A percentile compares a stretch with the other conserved stretches of the same genome.
Evolutionary conservation across 2,888 invertebrate species (phyloP).

Genomic region (Latrodectus elegans): DNA sequence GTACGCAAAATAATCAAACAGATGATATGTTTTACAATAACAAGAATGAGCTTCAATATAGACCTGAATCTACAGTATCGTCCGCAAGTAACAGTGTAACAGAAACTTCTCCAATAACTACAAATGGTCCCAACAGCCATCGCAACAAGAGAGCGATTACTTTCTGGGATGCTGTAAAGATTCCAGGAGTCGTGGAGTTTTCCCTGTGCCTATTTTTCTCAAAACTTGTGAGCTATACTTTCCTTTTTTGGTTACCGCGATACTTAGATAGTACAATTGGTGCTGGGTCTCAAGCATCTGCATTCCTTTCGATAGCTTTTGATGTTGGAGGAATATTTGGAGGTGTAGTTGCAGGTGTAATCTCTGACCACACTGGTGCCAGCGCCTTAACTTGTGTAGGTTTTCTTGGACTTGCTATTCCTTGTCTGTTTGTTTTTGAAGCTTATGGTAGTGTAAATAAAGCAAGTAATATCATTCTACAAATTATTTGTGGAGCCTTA

Average conservation of each 20-base stretch:
- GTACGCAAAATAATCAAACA: slow-evolving; percentile 1
- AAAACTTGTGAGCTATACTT: slow-evolving; percentile 96
- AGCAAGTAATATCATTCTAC: slow-evolving; percentile 64
- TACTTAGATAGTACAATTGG: slow-evolving; percentile 80
- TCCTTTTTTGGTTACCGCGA: slow-evolving; percentile 95
- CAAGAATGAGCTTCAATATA: slow-evolving; percentile 73
- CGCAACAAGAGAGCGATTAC: slow-evolving; percentile 81
- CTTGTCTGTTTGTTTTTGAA: slow-evolving; percentile 75
- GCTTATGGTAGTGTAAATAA: slow-evolving; percentile 62
- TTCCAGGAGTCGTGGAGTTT: slow-evolving; percentile 95
- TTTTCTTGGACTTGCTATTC: slow-evolving; percentile 87
- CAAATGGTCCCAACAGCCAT: slow-evolving; percentile 6
- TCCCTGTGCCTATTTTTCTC: slow-evolving; percentile 95
- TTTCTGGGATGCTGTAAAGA: slow-evolving; percentile 84
- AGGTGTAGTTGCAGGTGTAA: slow-evolving; percentile 88
- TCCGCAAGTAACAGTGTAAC: slow-evolving; percentile 19
- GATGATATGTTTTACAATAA: slow-evolving; percentile 24
- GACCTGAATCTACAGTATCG: slow-evolving; percentile 66
- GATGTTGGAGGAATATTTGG: slow-evolving; percentile 90
- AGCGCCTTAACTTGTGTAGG: slow-evolving; percentile 89
- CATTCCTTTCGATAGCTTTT: slow-evolving; percentile 76
- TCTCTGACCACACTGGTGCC: slow-evolving; percentile 87
- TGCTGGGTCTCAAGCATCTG: slow-evolving; percentile 74
- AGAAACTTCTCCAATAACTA: neutral
- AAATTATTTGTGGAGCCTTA: slow-evolving; percentile 69